These are phyloP conservation scores for Cotesia typhae DNA, from an alignment of 1,140 invertebrate species.

Conservation along the genomic window DNA sequence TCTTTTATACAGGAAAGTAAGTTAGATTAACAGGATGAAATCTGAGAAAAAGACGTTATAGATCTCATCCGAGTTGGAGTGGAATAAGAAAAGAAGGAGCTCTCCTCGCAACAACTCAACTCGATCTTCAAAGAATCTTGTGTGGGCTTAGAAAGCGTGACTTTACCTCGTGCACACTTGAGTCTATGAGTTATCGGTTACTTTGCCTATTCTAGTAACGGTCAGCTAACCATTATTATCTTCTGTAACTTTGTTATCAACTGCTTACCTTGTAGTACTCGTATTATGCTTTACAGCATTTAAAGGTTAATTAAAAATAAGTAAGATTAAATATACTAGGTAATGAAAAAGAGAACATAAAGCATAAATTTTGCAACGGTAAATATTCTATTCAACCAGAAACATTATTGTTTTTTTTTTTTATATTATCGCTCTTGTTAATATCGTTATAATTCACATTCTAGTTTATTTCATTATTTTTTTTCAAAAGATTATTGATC, in stretches of 20 bases:
- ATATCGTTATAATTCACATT: no score
- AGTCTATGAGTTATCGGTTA: constrained; percentile 32
- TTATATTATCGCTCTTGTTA: no score
- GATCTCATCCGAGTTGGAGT: constrained; percentile 3
- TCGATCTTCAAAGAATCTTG: not conserved
- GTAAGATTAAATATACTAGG: constrained; percentile 6
- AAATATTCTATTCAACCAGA: constrained; percentile 16
- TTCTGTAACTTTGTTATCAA: constrained; percentile 39
- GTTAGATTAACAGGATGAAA: constrained; percentile 6
- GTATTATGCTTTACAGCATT: constrained; percentile 26
- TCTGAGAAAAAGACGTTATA: constrained; percentile 17
- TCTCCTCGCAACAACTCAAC: not conserved
- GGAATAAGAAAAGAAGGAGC: constrained; percentile 16
- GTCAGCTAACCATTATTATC: constrained; percentile 34
- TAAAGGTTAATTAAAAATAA: constrained; percentile 37
- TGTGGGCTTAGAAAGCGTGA: constrained; percentile 52
- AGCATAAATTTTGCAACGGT: constrained; percentile 29
- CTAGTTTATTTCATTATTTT: not conserved
- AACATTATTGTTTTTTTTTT: not conserved
- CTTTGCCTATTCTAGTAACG: constrained; percentile 26
- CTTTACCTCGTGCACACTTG: constrained; percentile 27
- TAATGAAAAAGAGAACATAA: constrained; percentile 20
- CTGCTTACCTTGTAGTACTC: constrained; percentile 15
- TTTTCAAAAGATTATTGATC: constrained; percentile 15
- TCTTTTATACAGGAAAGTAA: constrained; percentile 6